Conservation (phyloP, 2,888 invertebrate species). For the Galeopsomyia nigrocyanea region DNA sequence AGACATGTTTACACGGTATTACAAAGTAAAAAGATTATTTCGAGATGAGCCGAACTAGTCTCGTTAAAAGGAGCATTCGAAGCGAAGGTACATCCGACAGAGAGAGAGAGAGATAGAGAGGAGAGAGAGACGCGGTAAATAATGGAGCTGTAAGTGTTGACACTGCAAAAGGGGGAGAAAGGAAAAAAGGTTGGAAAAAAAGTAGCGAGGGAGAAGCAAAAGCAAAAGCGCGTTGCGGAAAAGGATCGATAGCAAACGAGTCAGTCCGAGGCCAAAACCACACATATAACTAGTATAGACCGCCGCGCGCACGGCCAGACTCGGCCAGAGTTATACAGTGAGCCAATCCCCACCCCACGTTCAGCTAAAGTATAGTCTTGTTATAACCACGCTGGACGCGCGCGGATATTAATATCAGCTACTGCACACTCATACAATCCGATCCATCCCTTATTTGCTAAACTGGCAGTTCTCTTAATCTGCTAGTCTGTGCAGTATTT, state of each 20-base stretch:
- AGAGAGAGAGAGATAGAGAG: constrained; percentile 8
- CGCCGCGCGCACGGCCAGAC: too few species aligned
- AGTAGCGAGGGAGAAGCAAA: not conserved
- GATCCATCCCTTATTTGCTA: constrained; percentile 26
- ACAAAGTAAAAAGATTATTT: too few species aligned
- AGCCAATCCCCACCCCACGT: too few species aligned
- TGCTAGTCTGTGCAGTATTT: not conserved
- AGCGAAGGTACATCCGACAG: too few species aligned
- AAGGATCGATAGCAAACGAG: constrained; percentile 38
- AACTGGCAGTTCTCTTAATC: constrained; percentile 10
- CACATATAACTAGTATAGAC: not conserved
- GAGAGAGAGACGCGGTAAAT: constrained; percentile 3
- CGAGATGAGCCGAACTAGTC: too few species aligned
- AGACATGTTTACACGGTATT: too few species aligned
- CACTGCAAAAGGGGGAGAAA: not conserved
- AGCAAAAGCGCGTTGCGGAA: constrained; percentile 27
- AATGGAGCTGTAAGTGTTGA: constrained; percentile 18
- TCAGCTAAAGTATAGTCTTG: too few species aligned
- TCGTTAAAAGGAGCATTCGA: too few species aligned
- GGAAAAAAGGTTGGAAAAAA: not conserved
- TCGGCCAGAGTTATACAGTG: too few species aligned
- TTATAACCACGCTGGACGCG: not conserved
- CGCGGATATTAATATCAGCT: not conserved
- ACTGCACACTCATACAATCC: constrained; percentile 1
- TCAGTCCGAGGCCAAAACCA: constrained; percentile 35